Conservation (phyloP, 2,888 invertebrate genomes). For the Philhelius pedissequus region DNA sequence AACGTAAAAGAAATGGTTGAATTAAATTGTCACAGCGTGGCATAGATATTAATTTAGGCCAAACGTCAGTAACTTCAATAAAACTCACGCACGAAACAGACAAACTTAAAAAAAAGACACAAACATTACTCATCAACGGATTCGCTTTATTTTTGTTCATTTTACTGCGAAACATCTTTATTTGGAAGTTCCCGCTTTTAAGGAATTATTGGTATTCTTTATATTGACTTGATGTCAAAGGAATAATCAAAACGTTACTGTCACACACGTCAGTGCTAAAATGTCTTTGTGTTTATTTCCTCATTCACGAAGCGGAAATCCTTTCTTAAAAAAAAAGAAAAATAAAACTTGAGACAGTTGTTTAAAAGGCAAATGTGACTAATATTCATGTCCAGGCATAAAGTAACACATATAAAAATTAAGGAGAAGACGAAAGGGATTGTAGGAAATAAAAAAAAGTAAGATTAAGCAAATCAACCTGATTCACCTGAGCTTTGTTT, state of each 20-base stretch:
- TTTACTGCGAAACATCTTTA: conserved; percentile 5
- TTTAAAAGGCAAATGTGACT: not conserved
- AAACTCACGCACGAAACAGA: not conserved
- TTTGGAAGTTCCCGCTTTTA: conserved; percentile 23
- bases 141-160: not conserved
- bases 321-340: not conserved
- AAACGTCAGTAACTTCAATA: not conserved
- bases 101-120: not conserved
- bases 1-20: conserved; percentile 9
- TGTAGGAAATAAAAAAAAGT: not conserved
- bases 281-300: conserved; percentile 33
- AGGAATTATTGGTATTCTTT: conserved; percentile 36
- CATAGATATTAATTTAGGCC: conserved; percentile 47
- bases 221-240: not conserved
- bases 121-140: conserved; percentile 36
- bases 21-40: conserved; percentile 23
- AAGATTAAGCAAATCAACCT: not conserved
- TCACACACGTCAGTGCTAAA: not conserved
- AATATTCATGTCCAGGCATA: not conserved
- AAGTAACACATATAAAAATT: not conserved
- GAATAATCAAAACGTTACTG: conserved; percentile 13
- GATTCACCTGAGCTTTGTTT: not conserved
- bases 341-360: not conserved
- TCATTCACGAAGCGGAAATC: conserved; percentile 37
- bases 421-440: not conserved